Evolutionary conservation across 2,113 vertebrate genomes (phyloP), one percentile per base, ranked within the genome.

Genomic region (Poicephalus meyeri): DNA sequence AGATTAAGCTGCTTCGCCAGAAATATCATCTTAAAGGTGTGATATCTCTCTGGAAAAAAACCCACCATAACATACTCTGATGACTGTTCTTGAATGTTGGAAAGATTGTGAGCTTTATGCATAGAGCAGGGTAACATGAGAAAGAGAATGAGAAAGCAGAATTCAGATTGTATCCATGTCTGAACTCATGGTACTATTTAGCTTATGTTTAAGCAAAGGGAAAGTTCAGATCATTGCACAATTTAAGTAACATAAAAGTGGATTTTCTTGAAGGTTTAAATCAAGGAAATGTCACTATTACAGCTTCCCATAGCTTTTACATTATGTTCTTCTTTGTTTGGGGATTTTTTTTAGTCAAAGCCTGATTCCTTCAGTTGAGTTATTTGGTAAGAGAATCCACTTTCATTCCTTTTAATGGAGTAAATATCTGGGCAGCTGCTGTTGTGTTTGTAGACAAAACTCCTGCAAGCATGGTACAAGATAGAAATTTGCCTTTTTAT

Each of bases 1-100:
- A 95, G 94, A 91, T 90, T 41, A 73, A 92, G 72, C 85, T 91
- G 79, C 94, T 96, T 95, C 93, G 78, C 68, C 93, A 97, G 79
- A 96, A 98, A 95, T 93, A 96, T 50, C 56, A 60, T 82, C 49
- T 68, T 69, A 65, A 80, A 91, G 47, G 77, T 88, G 70, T 82
- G 61, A 72, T 41, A 85, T 28, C 21, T 56, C 73, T 94, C 89
- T 96, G 91, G 46, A 31, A 96, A 96, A 95, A 97, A 91, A 7
- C 56, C 33, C 56, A 58, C 56, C 92, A 28, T 68, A 89, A 93
- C 61, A 91, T 78, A 37, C 46, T 84, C 82, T 92, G 79, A 60
- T 83, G 55, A 65, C 71, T 72, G 37, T 94, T 97, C 95, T 96
- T 86, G 97, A 97, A 93, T 85, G 56, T 12, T 53, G 73, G 41